Evolutionary conservation across 2,797 vertebrate genomes (phyloP), one percentile per base, ranked within the genome.

Genomic region (Gallinago stenura): DNA sequence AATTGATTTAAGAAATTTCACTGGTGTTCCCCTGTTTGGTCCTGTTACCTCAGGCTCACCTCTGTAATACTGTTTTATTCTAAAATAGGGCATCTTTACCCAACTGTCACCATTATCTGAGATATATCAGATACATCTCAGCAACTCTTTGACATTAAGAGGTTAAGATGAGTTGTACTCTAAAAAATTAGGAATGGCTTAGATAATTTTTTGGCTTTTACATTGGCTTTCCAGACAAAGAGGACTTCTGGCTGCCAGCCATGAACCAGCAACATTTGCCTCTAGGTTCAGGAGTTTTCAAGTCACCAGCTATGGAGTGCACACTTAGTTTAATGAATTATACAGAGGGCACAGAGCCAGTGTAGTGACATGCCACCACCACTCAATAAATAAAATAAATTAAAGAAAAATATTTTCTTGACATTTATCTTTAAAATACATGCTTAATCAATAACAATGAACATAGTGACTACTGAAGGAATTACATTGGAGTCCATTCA

Each of bases 281-380:
- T 37, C 46, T 45, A 78, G 37, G 28, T 95, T 43, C 48, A 57
- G 93, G 48, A 82, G 62, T 71, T 91, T 96, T 85, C 28, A 43
- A 91, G 62, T 53, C 61, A 90, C 19, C 35, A 64, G 43, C 61
- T 82, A 46, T n/a, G 8, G 60, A 88, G 50, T 31, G 31, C 13
- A 30, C 64, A 70, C 77, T 96, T 90, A 94, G 58, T 94, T 91
- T 89, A 94, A 87, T 83, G 81, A 75, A n/a, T 70, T 93, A 75
- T 43, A 90, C 48, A 53, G 51, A n/a, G 15, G 35, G 26, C 41
- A 50, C 12, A 62, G 21, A 72, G 56, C 50, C 46, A 87, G 21
- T 73, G 78, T 60, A 82, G 15, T 64, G 50, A 89, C 39, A 84
- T 60, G 31, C 68, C 41, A 70, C 22, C 15, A 60, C 26, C 9